A percentile compares a stretch with the other conserved stretches of the same genome.
Conservation (phyloP, 2,113 vertebrate species). For the Cyrtonyx montezumae region DNA sequence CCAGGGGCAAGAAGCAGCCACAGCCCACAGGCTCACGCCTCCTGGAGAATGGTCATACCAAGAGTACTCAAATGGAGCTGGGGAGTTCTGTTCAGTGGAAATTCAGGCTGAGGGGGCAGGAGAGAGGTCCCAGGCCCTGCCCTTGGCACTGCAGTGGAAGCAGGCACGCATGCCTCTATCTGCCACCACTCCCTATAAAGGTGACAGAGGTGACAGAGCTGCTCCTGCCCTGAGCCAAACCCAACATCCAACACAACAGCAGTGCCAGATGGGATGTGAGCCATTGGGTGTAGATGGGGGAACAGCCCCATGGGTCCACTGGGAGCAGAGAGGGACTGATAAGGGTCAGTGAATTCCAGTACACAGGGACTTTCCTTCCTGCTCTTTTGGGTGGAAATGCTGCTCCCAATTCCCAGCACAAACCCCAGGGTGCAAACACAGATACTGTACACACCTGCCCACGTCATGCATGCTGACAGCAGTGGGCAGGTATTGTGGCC, state of each 20-base stretch:
- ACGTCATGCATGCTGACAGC: too few relatives aligned
- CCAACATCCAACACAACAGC: neutral
- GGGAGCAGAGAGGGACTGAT: neutral
- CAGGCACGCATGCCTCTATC: fast-evolving
- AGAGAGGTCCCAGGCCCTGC: neutral
- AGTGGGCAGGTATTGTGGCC: too few relatives aligned
- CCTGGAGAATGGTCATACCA: neutral
- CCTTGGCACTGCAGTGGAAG: neutral
- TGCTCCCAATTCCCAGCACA: neutral
- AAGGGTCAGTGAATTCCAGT: neutral
- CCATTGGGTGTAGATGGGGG: neutral
- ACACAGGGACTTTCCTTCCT: neutral
- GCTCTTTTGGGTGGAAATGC: neutral
- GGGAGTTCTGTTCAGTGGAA: neutral
- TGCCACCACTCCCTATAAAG: neutral
- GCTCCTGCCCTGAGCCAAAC: neutral
- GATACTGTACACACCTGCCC: neutral
- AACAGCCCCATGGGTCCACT: neutral
- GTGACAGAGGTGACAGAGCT: fast-evolving
- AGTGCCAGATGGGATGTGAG: neutral
- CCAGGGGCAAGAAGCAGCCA: neutral
- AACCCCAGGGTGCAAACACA: neutral
- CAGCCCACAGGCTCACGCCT: neutral
- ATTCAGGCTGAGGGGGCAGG: neutral
- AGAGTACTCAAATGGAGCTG: neutral